Conservation (phyloP, 1,140 invertebrate genomes). For the Zaprionus tsacasi region DNA sequence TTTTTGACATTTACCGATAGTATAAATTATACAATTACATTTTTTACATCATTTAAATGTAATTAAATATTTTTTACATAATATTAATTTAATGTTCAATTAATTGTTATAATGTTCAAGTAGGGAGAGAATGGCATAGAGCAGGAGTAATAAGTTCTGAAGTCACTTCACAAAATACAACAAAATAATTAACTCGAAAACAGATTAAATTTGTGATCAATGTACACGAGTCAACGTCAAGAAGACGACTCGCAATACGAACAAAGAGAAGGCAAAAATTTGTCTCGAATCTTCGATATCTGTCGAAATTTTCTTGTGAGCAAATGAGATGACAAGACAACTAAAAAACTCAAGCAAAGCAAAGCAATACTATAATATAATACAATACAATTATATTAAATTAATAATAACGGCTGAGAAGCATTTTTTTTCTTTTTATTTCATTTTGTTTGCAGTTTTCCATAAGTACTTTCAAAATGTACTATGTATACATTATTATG, state of each 20-base stretch:
- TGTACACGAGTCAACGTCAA: conserved; percentile 65
- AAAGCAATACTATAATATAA: too few species aligned
- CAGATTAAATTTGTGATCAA: conserved; percentile 74
- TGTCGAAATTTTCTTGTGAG: conserved; percentile 46
- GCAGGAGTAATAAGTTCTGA: too few species aligned
- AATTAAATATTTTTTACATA: too few species aligned
- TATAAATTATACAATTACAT: too few species aligned
- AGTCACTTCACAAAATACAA: too few species aligned
- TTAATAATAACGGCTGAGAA: conserved; percentile 24
- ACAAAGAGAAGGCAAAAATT: conserved; percentile 57
- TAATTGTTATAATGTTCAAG: too few species aligned
- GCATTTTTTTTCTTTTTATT: not conserved
- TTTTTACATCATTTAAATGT: too few species aligned
- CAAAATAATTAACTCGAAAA: conserved; percentile 64
- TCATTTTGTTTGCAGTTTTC: conserved; percentile 47
- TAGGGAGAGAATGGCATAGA: too few species aligned
- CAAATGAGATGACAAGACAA: conserved; percentile 62
- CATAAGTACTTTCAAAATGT: conserved; percentile 52
- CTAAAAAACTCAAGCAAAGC: conserved; percentile 41
- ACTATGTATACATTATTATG: conserved; percentile 23
- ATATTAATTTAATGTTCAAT: too few species aligned
- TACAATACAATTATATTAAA: conserved; percentile 5
- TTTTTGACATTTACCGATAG: too few species aligned
- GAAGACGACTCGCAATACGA: conserved; percentile 59
- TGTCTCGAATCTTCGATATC: conserved; percentile 23